phyloP scores from a whole-genome alignment of 1,140 invertebrate genomes.

The Cherax quadricarinatus region DNA sequence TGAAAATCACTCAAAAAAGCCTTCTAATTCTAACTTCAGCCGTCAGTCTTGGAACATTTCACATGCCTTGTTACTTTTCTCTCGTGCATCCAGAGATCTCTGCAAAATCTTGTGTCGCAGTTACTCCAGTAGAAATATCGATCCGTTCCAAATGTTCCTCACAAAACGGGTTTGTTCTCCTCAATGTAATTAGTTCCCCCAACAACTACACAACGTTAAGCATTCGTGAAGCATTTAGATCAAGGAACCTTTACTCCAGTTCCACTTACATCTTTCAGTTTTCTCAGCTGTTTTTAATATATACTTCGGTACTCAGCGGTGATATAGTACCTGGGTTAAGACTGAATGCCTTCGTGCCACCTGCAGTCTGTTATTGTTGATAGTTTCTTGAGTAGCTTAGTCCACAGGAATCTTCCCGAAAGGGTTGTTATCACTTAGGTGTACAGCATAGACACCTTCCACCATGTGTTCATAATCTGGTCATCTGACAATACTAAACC shows the following conservation, averaged over 20 bases:
- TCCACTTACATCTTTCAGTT: neutral
- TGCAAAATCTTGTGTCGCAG: neutral
- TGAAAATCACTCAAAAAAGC: neutral
- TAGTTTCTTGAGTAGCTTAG: constrained; percentile 2
- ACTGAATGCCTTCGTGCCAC: constrained; percentile 11
- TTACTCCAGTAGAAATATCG: neutral
- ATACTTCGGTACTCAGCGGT: neutral
- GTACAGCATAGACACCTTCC: neutral
- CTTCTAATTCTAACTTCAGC: neutral
- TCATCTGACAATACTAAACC: constrained; percentile 7
- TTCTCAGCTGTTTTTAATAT: neutral
- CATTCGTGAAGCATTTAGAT: neutral
- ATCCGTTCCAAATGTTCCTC: neutral
- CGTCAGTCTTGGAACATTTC: too few relatives aligned
- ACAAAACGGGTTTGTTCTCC: neutral
- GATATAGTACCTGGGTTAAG: neutral
- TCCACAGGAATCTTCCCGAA: constrained; percentile 14
- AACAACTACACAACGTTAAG: neutral
- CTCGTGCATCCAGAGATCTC: neutral
- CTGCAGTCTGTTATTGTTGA: constrained; percentile 8
- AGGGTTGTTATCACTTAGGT: neutral
- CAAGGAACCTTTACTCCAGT: neutral
- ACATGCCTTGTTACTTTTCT: neutral
- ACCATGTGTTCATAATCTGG: neutral
- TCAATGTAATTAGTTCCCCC: neutral